phyloP scores from a whole-genome alignment of 2,888 invertebrate species.

The Drosophila barbarae region DNA sequence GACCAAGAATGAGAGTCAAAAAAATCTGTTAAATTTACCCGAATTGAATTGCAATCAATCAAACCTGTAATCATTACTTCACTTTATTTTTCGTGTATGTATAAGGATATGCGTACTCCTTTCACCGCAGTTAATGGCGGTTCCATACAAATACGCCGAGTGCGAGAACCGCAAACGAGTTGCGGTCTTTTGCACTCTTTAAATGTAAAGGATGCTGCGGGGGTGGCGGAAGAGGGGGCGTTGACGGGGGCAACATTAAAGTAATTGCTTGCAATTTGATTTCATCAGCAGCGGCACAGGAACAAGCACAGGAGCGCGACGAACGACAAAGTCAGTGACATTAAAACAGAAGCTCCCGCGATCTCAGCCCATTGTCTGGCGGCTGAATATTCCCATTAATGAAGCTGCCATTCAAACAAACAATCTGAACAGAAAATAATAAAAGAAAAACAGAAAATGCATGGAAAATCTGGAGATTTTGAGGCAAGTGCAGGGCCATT shows the following conservation, averaged over 20 bases:
- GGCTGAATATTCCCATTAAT: conserved; percentile 62
- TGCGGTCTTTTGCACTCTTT: conserved; percentile 41
- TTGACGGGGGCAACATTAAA: conserved; percentile 48
- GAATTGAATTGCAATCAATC: conserved; percentile 38
- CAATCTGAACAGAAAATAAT: conserved; percentile 18
- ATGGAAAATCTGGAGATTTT: conserved; percentile 10
- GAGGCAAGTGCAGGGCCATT: conserved; percentile 35
- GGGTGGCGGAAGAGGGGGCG: neutral
- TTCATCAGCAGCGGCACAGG: conserved; percentile 24
- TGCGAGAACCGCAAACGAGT: conserved; percentile 46
- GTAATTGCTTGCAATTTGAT: conserved; percentile 67
- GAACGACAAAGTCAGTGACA: conserved; percentile 15
- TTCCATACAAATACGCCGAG: conserved; percentile 39
- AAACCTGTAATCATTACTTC: conserved; percentile 31
- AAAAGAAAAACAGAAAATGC: conserved; percentile 1
- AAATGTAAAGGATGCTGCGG: conserved; percentile 6
- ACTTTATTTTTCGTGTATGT: conserved; percentile 14
- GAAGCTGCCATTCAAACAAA: conserved; percentile 71
- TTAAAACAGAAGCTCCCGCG: conserved; percentile 9
- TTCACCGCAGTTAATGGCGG: conserved; percentile 47
- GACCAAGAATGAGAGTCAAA: conserved; percentile 7
- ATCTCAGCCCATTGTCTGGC: conserved; percentile 32
- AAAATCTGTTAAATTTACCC: conserved; percentile 11
- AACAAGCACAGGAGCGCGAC: neutral
- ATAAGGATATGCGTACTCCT: conserved; percentile 25